A percentile compares a stretch with the other conserved stretches of the same genome.
Conservation (phyloP, 2,888 invertebrate species). For the Thera obeliscata region DNA sequence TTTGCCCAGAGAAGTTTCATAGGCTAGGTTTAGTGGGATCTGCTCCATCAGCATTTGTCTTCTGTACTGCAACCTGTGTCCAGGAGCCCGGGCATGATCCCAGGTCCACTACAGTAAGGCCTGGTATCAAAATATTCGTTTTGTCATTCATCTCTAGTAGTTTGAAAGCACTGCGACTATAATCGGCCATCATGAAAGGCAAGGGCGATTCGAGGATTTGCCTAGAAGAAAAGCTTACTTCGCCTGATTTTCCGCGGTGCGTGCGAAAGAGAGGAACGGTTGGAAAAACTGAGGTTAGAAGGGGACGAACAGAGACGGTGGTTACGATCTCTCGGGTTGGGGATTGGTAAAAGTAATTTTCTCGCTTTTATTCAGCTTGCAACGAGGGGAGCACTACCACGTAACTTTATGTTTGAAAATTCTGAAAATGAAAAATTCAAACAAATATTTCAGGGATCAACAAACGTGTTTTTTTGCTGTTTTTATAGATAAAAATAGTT, state of each 20-base stretch:
- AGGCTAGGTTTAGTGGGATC: slow-evolving; percentile 73
- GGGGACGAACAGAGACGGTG: slow-evolving; percentile 57
- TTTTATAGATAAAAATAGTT: no score
- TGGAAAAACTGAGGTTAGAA: slow-evolving; percentile 44
- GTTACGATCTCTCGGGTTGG: slow-evolving; percentile 62
- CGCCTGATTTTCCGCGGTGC: slow-evolving; percentile 61
- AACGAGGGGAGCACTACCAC: slow-evolving; percentile 59
- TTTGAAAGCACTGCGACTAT: slow-evolving; percentile 97
- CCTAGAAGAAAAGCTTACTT: slow-evolving; percentile 70
- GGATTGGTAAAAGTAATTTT: slow-evolving; percentile 75
- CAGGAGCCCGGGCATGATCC: slow-evolving; percentile 98
- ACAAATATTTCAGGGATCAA: no score
- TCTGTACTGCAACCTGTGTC: slow-evolving; percentile 93
- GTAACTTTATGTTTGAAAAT: slow-evolving; percentile 51
- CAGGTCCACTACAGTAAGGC: slow-evolving; percentile 93
- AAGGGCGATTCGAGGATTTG: slow-evolving; percentile 72
- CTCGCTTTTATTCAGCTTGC: slow-evolving; percentile 78
- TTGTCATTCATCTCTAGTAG: slow-evolving; percentile 91
- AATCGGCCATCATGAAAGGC: slow-evolving; percentile 84
- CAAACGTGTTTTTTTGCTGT: no score
- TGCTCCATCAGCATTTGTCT: slow-evolving; percentile 88
- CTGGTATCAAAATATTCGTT: slow-evolving; percentile 90
- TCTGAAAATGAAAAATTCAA: slow-evolving; percentile 65
- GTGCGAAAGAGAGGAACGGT: slow-evolving; percentile 56
- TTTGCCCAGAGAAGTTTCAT: no score